phyloP scores from a whole-genome alignment of 2,888 invertebrate species.

The Catocala fraxini region DNA sequence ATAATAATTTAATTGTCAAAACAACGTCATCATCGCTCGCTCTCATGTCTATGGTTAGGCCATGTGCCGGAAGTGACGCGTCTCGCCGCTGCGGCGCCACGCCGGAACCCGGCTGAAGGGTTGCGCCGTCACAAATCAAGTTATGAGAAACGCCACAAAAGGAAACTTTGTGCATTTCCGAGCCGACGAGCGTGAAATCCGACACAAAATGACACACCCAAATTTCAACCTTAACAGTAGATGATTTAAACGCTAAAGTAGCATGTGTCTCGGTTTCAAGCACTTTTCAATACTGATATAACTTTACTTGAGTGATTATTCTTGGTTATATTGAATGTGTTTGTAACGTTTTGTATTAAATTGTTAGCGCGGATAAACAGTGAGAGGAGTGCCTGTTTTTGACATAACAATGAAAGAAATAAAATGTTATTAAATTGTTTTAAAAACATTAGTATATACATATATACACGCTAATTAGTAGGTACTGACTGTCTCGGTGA shows the following conservation, averaged over 20 bases:
- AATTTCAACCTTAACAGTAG: constrained; percentile 60
- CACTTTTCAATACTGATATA: constrained; percentile 52
- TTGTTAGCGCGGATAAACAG: constrained; percentile 53
- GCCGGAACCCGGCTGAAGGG: constrained; percentile 83
- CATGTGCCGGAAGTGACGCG: constrained; percentile 75
- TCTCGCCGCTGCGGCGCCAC: constrained; percentile 84
- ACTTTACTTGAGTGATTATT: constrained; percentile 66
- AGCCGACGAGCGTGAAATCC: constrained; percentile 83
- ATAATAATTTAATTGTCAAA: too few relatives aligned
- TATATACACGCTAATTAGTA: too few relatives aligned
- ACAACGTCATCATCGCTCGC: constrained; percentile 32
- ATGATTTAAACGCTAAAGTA: constrained; percentile 52
- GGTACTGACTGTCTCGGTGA: too few relatives aligned
- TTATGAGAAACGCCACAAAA: constrained; percentile 87
- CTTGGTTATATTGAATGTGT: constrained; percentile 66
- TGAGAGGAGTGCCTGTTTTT: constrained; percentile 26
- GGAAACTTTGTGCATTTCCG: constrained; percentile 88
- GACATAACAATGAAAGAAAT: constrained; percentile 15
- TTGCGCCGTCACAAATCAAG: constrained; percentile 87
- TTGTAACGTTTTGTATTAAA: constrained; percentile 57
- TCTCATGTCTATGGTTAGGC: constrained; percentile 27
- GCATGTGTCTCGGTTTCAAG: constrained; percentile 35
- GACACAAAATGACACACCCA: constrained; percentile 54
- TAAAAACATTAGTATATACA: too few relatives aligned
- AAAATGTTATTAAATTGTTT: constrained; percentile 3